Base-by-base conservation (phyloP, 2,113 vertebrate species). In the Albula glossodonta region DNA sequence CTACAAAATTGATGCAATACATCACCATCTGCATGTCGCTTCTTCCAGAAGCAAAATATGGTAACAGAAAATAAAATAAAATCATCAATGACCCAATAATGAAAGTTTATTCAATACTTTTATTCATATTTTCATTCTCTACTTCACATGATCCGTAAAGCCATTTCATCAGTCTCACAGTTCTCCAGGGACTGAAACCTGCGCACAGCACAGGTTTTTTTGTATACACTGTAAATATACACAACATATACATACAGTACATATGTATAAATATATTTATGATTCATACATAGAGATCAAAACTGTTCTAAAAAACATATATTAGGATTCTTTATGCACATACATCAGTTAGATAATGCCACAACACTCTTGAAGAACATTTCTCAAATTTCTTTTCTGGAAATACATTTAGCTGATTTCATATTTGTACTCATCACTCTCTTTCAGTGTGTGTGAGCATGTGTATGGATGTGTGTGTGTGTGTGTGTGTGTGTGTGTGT, bases 191-290 rank as follows among this genome's bases (percentile, higher is more conserved):
- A 81, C 17, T 51, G 56, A 60, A 70, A 80, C 8, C 84, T 56
- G 50, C 78, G 84, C 84, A 81, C 84, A 85, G 84, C 84, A 56
- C 78, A 85, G 84, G 51, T 85, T 85, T 53, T 74, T 86, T 56
- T 78, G 70, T 85, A 80, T 82, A 84, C 83, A 89, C 89, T 85
- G 86, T 52, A 88, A 87, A 83, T 91, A 86, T 90, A 88, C 88
- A 90, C 91, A 91, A 89, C 89, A 90, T 90, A 89, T 88, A 91
- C 88, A 93, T 87, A 90, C 63, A 85, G 60, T 87, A 88, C 86
- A 91, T 90, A 82, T 87, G 78, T 90, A 91, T 90, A 91, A 90
- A 91, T 91, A 91, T 91, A 91, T 80, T 88, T 90, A 57, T 78
- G 84, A 86, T 82, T 80, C 74, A 86, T 88, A 88, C 88, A 90